phyloP scores from a whole-genome alignment of 2,888 invertebrate species.

The Scrobipalpa atriplicella region DNA sequence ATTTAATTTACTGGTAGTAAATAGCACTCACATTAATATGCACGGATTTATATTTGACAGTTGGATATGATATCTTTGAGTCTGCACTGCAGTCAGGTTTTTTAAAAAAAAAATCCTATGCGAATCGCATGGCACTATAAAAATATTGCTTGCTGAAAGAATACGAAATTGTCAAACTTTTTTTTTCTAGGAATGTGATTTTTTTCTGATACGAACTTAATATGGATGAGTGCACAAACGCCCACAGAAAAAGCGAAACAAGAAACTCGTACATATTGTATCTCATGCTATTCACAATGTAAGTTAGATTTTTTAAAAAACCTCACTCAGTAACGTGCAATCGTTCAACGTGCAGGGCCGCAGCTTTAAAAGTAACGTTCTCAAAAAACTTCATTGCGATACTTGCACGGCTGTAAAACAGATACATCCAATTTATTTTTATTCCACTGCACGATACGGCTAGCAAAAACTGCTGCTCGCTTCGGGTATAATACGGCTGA shows the following conservation, averaged over 20 bases:
- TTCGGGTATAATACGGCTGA: conserved; percentile 57
- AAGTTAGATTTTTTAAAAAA: no score
- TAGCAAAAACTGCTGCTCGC: conserved; percentile 67
- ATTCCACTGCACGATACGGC: conserved; percentile 42
- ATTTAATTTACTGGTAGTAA: conserved; percentile 38
- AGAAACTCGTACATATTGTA: no score
- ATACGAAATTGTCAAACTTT: no score
- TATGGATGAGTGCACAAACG: no score
- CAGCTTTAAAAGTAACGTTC: background rate
- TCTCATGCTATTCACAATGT: no score
- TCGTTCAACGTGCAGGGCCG: background rate
- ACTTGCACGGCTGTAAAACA: conserved; percentile 3
- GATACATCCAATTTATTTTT: conserved; percentile 13
- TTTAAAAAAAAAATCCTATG: background rate
- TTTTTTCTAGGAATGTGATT: no score
- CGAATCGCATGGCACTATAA: no score
- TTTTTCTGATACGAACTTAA: no score
- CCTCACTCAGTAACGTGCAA: no score
- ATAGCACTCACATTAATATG: background rate
- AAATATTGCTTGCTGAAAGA: no score
- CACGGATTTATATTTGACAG: conserved; percentile 9
- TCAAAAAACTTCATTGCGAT: background rate
- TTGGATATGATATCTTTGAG: background rate
- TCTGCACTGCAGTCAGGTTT: background rate
- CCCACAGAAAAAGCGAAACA: no score